A percentile compares a stretch with the other conserved stretches of the same genome.
Evolutionary conservation across 2,797 vertebrate species (phyloP).

Genomic region (Kryptopterus vitreolus): DNA sequence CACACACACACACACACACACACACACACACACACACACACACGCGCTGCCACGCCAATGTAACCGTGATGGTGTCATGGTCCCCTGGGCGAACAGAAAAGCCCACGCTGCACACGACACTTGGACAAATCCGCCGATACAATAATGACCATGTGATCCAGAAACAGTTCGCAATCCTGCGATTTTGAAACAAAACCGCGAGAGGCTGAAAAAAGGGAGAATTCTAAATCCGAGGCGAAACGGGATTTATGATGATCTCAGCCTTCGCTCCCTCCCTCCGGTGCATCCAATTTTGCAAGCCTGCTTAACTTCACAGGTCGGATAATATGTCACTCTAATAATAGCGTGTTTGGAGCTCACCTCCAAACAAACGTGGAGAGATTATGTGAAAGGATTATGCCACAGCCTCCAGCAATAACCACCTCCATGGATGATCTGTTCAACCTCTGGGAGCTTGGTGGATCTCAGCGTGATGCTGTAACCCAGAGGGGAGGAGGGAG

Average conservation of each 20-base stretch:
- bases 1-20: conserved; percentile 1
- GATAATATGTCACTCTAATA: conserved; percentile 53
- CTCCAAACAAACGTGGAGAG: conserved; percentile 51
- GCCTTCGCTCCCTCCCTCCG: conserved; percentile 8
- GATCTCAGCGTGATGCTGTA: conserved; percentile 25
- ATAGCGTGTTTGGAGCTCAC: conserved; percentile 51
- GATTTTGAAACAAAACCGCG: conserved; percentile 3
- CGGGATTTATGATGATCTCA: conserved; percentile 36
- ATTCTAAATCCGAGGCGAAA: conserved; percentile 6
- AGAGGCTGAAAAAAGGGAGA: conserved; percentile 9
- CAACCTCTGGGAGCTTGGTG: conserved; percentile 38
- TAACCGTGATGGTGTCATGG: neutral
- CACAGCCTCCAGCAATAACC: conserved; percentile 53
- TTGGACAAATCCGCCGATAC: neutral
- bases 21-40: conserved; percentile 5
- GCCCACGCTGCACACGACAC: neutral
- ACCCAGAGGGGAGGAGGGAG: neutral
- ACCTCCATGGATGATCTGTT: conserved; percentile 53
- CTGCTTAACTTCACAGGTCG: conserved; percentile 49
- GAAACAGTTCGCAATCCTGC: conserved; percentile 6
- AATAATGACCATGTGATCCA: conserved; percentile 1
- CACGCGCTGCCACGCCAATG: neutral
- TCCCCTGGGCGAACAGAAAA: neutral
- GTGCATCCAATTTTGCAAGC: conserved; percentile 47
- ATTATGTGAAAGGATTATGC: conserved; percentile 59